phyloP scores from a whole-genome alignment of 1,140 invertebrate species.

The Caenorhabditis elegans region DNA sequence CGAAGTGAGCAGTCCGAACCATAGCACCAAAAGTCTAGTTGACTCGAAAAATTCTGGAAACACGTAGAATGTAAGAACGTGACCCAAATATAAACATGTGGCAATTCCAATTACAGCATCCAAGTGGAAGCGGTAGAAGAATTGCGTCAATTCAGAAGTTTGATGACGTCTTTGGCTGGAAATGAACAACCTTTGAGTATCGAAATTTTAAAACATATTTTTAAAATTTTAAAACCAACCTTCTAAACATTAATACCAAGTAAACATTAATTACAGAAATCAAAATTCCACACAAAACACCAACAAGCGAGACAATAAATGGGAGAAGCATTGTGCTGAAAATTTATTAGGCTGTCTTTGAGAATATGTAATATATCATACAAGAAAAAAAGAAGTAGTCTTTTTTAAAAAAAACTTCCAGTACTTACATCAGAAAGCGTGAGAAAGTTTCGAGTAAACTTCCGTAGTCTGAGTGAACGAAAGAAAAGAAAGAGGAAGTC shows the following conservation, averaged over 20 bases:
- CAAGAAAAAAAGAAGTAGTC: too few species aligned
- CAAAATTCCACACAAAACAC: background rate
- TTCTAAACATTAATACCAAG: background rate
- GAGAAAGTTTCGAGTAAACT: too few species aligned
- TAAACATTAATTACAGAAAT: background rate
- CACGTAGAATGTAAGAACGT: background rate
- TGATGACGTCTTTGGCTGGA: background rate
- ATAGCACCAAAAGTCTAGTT: background rate
- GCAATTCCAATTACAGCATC: background rate
- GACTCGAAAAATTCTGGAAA: background rate
- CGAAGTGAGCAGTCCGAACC: background rate
- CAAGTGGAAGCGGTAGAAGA: background rate
- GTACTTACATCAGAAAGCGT: too few species aligned
- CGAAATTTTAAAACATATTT: background rate
- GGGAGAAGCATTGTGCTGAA: background rate
- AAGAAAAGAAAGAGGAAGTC: too few species aligned
- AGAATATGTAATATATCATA: too few species aligned
- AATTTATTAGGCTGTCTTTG: too few species aligned
- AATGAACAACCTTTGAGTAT: background rate
- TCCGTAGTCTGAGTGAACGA: too few species aligned
- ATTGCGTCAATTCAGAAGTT: background rate
- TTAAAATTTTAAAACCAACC: background rate
- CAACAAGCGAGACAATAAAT: background rate
- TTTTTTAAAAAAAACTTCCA: too few species aligned
- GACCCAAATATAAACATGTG: background rate